Evolutionary conservation across 2,113 vertebrate genomes (phyloP).

Genomic region (Mixornis gularis): DNA sequence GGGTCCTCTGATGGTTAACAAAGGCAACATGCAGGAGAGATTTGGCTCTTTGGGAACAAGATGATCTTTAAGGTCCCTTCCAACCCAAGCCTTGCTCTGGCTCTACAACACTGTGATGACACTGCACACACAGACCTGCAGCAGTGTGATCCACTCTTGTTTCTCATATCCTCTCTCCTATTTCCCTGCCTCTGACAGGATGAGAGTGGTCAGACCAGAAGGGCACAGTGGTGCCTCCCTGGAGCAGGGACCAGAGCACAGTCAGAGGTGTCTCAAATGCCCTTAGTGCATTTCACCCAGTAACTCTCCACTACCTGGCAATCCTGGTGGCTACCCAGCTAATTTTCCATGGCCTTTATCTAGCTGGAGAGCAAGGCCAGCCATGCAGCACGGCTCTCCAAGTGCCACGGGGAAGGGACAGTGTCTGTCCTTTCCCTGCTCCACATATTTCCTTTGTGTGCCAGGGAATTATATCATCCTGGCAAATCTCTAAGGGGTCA

Average conservation of each 20-base stretch:
- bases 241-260: background rate
- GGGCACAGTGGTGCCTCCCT: too few species aligned
- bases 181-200: background rate
- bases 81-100: background rate
- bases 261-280: background rate
- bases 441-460: background rate
- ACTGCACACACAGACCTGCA: background rate
- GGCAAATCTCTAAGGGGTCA: background rate
- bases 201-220: background rate
- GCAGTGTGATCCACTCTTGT: background rate
- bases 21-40: background rate
- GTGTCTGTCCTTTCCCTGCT: background rate
- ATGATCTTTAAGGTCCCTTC: background rate
- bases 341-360: background rate
- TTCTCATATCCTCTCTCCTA: background rate
- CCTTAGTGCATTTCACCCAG: background rate
- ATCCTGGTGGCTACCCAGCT: background rate
- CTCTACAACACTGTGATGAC: too few species aligned
- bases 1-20: background rate
- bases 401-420: background rate
- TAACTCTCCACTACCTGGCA: background rate
- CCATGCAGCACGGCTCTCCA: rapidly evolving
- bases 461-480: background rate
- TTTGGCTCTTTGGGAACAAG: background rate
- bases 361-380: background rate